phyloP scores from a whole-genome alignment of 2,888 invertebrate genomes.

The Melitaea athalia region DNA sequence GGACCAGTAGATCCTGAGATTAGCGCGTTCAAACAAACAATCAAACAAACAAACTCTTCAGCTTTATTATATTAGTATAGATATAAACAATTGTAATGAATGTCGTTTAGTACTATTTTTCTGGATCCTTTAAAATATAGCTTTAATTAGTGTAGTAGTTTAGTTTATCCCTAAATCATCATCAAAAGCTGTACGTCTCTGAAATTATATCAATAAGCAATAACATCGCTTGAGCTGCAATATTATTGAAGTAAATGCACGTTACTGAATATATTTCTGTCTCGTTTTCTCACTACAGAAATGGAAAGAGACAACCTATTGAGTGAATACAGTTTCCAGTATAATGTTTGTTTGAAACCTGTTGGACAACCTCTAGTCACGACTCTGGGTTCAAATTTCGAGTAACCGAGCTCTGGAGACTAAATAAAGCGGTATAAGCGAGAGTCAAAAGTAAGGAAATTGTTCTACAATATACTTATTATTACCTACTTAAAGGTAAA shows the following conservation, averaged over 20 bases:
- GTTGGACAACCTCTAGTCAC: slow-evolving; percentile 66
- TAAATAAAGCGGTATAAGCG: slow-evolving; percentile 45
- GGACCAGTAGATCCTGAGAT: no score
- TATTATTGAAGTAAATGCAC: slow-evolving; percentile 22
- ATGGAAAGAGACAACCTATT: slow-evolving; percentile 33
- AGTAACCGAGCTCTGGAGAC: slow-evolving; percentile 51
- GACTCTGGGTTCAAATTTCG: slow-evolving; percentile 66
- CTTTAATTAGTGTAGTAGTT: background rate
- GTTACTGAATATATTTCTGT: slow-evolving; percentile 17
- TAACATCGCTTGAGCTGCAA: slow-evolving; percentile 19
- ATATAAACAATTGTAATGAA: no score
- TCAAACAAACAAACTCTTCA: no score
- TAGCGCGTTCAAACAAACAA: no score
- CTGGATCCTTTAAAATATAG: no score
- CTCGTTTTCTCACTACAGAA: slow-evolving; percentile 26
- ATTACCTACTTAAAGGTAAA: background rate
- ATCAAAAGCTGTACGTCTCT: slow-evolving; percentile 14
- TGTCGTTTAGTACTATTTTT: no score
- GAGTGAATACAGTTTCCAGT: slow-evolving; percentile 36
- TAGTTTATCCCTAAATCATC: slow-evolving; percentile 1
- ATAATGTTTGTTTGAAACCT: slow-evolving; percentile 55
- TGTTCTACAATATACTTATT: background rate
- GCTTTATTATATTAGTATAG: no score
- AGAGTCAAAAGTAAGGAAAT: slow-evolving; percentile 21
- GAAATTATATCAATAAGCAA: slow-evolving; percentile 30